These are phyloP conservation scores for Acomys russatus DNA, from an alignment of 2,797 vertebrate species.

Conservation along the genomic window DNA sequence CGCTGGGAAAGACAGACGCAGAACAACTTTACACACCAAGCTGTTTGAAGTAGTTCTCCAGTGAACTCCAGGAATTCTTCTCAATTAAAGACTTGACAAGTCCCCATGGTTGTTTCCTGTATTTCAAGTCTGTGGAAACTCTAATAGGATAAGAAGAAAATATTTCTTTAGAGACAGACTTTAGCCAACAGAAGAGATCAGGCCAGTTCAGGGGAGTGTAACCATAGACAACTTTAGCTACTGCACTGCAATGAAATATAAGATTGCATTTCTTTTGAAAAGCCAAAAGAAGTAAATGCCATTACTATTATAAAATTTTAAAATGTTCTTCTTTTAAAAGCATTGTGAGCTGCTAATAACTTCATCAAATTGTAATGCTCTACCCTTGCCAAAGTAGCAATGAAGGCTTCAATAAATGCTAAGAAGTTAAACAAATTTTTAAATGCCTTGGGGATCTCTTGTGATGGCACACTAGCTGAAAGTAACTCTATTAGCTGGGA, in stretches of 20 bases:
- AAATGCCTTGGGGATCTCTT: neutral
- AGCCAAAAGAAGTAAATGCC: slow-evolving; percentile 46
- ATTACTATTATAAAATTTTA: slow-evolving; percentile 54
- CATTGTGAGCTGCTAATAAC: slow-evolving; percentile 35
- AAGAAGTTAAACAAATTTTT: slow-evolving; percentile 28
- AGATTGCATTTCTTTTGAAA: neutral
- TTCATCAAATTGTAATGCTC: slow-evolving; percentile 42
- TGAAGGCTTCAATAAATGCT: slow-evolving; percentile 65
- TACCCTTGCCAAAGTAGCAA: slow-evolving; percentile 63
- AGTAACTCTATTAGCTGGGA: neutral
- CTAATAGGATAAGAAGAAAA: slow-evolving; percentile 87
- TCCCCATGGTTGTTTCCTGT: slow-evolving; percentile 98
- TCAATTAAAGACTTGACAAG: slow-evolving; percentile 96
- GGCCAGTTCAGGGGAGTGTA: neutral
- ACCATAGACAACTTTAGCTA: neutral
- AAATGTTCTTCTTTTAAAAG: slow-evolving; percentile 57
- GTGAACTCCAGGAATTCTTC: slow-evolving; percentile 97
- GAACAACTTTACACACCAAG: slow-evolving; percentile 88
- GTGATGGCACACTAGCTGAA: neutral
- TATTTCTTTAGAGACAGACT: slow-evolving; percentile 51
- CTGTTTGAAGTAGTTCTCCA: slow-evolving; percentile 96
- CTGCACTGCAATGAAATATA: slow-evolving; percentile 27
- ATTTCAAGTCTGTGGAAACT: slow-evolving; percentile 96
- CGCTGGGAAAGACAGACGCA: slow-evolving; percentile 58
- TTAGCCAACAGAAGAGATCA: neutral